Conservation (phyloP, 1,140 invertebrate species). For the Cyclargus thomasi region DNA sequence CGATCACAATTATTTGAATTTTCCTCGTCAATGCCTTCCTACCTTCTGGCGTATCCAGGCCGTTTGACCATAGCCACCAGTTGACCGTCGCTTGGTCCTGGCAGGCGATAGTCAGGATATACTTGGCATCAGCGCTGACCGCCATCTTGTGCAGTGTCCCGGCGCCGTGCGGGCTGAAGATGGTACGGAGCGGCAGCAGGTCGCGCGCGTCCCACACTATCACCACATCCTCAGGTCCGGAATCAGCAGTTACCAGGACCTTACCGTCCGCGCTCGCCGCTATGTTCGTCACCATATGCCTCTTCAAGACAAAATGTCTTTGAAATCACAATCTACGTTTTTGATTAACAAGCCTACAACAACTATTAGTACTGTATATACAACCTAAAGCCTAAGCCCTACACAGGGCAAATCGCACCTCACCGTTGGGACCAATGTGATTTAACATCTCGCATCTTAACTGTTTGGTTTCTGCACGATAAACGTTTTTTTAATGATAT, state of each 20-base stretch:
- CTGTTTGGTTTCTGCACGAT: too few species aligned
- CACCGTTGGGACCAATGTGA: too few species aligned
- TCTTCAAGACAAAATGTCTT: conserved; percentile 40
- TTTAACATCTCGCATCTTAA: too few species aligned
- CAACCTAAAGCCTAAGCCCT: too few species aligned
- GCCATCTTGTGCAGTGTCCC: conserved; percentile 52
- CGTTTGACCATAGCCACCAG: conserved; percentile 77
- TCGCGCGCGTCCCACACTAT: conserved; percentile 76
- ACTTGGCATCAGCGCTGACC: conserved; percentile 76
- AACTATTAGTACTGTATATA: too few species aligned
- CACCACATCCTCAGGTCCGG: conserved; percentile 70
- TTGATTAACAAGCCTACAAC: too few species aligned
- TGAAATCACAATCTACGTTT: too few species aligned
- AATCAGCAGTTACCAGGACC: conserved; percentile 76
- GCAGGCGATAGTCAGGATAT: conserved; percentile 73
- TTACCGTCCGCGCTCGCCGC: conserved; percentile 62
- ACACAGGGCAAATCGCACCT: too few species aligned
- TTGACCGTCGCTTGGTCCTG: conserved; percentile 58
- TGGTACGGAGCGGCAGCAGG: conserved; percentile 66
- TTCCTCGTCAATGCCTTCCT: conserved; percentile 11
- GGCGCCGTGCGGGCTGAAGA: conserved; percentile 70
- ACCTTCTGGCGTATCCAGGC: conserved; percentile 73
- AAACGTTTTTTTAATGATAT: too few species aligned
- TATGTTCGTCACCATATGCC: conserved; percentile 61
- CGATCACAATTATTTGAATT: neutral